phyloP scores from a whole-genome alignment of 2,888 invertebrate genomes.

The Microplitis deprimator region DNA sequence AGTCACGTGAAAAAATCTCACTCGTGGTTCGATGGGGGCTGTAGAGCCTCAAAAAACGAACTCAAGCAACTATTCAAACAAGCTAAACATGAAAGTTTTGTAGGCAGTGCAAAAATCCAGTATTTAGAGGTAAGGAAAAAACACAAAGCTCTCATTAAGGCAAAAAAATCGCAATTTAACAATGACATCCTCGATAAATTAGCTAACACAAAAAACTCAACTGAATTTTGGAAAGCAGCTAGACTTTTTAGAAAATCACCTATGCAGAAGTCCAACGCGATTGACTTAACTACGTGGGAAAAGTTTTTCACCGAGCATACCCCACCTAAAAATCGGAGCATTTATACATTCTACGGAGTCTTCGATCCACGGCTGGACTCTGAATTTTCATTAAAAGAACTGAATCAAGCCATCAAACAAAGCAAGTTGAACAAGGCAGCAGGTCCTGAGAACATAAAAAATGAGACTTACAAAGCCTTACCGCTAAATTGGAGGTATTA shows the following conservation, averaged over 20 bases:
- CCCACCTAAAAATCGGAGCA: slow-evolving; percentile 9
- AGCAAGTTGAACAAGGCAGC: slow-evolving; percentile 40
- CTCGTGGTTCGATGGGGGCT: too few relatives aligned
- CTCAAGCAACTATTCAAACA: too few relatives aligned
- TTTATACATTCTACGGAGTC: not conserved
- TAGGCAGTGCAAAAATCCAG: too few relatives aligned
- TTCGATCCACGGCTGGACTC: slow-evolving; percentile 21
- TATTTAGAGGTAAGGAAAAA: too few relatives aligned
- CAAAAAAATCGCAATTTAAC: too few relatives aligned
- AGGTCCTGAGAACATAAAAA: slow-evolving; percentile 41
- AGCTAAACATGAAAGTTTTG: too few relatives aligned
- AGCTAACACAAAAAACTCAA: too few relatives aligned
- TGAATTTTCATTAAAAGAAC: slow-evolving; percentile 18
- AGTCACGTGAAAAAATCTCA: too few relatives aligned
- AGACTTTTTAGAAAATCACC: not conserved
- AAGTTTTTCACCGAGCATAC: not conserved
- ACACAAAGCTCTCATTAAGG: too few relatives aligned
- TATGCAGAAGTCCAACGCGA: not conserved
- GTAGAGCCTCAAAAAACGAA: too few relatives aligned
- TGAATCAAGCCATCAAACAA: slow-evolving; percentile 16
- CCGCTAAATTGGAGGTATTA: slow-evolving; percentile 30
- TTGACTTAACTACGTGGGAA: slow-evolving; percentile 18
- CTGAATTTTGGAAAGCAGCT: too few relatives aligned
- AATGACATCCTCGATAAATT: too few relatives aligned
- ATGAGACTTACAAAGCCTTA: slow-evolving; percentile 36